A percentile compares a stretch with the other conserved stretches of the same genome.
Evolutionary conservation across 2,888 invertebrate species (phyloP).

Genomic region (Melinaea menophilus): DNA sequence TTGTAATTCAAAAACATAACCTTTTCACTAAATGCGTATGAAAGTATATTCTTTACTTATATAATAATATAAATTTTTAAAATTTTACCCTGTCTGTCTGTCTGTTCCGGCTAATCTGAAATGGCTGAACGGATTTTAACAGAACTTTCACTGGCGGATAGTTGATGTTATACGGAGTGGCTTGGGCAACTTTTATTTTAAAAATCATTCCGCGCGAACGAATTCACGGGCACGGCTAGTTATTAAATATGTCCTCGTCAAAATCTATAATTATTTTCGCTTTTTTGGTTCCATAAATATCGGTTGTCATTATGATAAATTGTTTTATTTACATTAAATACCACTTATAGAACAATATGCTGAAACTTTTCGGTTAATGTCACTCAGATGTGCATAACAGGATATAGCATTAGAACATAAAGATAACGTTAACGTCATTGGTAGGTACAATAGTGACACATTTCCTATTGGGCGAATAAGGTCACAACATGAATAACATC

Average conservation of each 20-base stretch:
- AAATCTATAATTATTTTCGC: conserved; percentile 9
- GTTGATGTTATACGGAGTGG: no score
- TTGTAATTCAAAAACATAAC: no score
- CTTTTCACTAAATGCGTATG: no score
- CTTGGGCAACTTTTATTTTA: no score
- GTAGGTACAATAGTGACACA: conserved; percentile 20
- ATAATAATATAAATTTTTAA: no score
- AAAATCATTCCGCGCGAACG: no score
- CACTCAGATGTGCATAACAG: neutral
- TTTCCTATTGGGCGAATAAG: conserved; percentile 19
- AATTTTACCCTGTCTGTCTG: no score
- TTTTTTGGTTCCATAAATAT: conserved; percentile 15
- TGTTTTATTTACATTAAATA: conserved; percentile 20
- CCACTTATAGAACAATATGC: neutral
- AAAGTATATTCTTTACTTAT: no score
- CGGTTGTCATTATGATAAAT: conserved; percentile 19
- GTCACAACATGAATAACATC: conserved; percentile 23
- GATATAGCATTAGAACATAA: conserved; percentile 2
- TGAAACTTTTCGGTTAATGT: no score
- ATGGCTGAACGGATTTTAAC: no score
- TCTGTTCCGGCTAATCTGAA: no score
- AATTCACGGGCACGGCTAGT: neutral
- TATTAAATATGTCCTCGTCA: conserved; percentile 20
- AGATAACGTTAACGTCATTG: neutral
- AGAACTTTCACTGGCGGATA: no score